These are phyloP conservation scores for Manduca sexta DNA, from an alignment of 1,140 invertebrate genomes.

Conservation along the genomic window DNA sequence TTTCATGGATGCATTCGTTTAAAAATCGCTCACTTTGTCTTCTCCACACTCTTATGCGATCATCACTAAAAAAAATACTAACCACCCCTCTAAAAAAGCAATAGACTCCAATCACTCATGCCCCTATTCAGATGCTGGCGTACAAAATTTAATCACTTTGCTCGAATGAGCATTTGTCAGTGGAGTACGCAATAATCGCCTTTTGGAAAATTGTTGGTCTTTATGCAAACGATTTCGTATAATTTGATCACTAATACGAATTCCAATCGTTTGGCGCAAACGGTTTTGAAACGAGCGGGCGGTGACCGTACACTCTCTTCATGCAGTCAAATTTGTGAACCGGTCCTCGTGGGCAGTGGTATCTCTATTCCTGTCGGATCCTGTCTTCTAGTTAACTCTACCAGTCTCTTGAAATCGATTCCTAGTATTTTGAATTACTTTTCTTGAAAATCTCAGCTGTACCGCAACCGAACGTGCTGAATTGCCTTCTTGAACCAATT, in stretches of 20 bases:
- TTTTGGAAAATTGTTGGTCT: neutral
- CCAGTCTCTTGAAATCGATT: constrained; percentile 10
- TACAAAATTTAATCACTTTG: constrained; percentile 1
- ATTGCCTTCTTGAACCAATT: too few relatives aligned
- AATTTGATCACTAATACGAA: constrained; percentile 6
- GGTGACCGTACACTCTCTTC: constrained; percentile 1
- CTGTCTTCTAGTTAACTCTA: neutral
- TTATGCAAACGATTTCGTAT: constrained; percentile 7
- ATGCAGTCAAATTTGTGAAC: neutral
- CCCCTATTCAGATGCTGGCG: neutral
- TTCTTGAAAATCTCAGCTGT: constrained; percentile 5
- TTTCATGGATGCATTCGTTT: too few relatives aligned
- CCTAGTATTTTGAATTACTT: constrained; percentile 7
- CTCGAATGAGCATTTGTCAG: constrained; percentile 3
- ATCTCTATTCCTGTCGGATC: too few relatives aligned
- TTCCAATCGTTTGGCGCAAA: neutral
- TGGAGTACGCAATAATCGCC: neutral
- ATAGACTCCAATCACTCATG: neutral
- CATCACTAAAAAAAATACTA: constrained; percentile 7
- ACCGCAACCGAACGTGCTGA: neutral
- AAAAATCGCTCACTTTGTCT: neutral
- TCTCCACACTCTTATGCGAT: neutral
- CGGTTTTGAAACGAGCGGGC: constrained; percentile 8
- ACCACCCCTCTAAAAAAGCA: neutral
- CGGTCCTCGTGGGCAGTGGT: neutral